A percentile compares a stretch with the other conserved stretches of the same genome.
These are phyloP conservation scores for Mastomys natalensis DNA, from an alignment of 2,113 vertebrate species.

Conservation along the genomic window DNA sequence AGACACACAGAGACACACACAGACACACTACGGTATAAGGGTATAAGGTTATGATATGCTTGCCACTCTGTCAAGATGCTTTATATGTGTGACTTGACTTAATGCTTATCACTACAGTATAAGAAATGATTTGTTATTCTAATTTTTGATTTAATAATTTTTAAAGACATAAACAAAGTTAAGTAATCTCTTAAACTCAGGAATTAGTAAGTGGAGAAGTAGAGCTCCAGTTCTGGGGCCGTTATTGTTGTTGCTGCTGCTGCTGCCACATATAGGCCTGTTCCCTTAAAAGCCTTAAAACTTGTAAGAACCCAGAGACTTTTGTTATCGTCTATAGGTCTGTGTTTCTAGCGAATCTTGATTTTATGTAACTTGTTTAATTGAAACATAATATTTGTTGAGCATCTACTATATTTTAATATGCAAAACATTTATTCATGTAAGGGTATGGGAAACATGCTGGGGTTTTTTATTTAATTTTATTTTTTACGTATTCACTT, in stretches of 20 bases:
- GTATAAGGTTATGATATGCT: constrained; percentile 60
- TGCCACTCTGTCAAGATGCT: constrained; percentile 43
- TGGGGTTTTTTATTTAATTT: too few species aligned
- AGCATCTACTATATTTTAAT: constrained; percentile 11
- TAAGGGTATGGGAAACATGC: too few species aligned
- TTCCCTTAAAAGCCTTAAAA: neutral
- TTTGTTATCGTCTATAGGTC: constrained; percentile 6
- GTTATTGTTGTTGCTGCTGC: too few species aligned
- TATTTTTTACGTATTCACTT: too few species aligned
- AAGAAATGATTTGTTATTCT: constrained; percentile 14
- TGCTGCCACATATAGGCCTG: too few species aligned
- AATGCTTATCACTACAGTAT: neutral
- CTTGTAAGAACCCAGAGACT: neutral
- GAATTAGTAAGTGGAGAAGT: neutral
- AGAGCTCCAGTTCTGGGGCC: neutral
- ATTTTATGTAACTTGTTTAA: constrained; percentile 43
- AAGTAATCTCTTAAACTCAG: neutral
- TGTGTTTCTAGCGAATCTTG: constrained; percentile 28
- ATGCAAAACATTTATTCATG: too few species aligned
- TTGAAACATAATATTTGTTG: constrained; percentile 49
- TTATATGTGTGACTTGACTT: constrained; percentile 24
- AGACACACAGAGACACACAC: neutral
- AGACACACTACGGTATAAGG: neutral
- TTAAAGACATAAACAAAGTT: neutral
- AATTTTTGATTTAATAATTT: constrained; percentile 48